Evolutionary conservation across 2,888 invertebrate genomes (phyloP), one percentile per base, ranked within the genome.

Genomic region (Shargacucullia verbasci): DNA sequence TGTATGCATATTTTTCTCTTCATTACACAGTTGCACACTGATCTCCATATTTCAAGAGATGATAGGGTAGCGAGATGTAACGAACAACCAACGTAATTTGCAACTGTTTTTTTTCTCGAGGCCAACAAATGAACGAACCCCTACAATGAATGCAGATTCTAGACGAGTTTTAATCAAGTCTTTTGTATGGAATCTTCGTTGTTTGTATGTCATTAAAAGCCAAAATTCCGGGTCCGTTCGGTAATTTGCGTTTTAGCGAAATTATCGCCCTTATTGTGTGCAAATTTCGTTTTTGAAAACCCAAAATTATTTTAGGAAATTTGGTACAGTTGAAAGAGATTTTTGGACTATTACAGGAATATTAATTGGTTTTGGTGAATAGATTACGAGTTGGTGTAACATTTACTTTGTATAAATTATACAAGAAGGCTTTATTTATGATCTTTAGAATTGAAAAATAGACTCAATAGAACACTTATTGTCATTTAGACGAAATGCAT

Each of bases 111-210:
- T 67, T 52, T 47, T 69, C 15, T 52, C 39, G 31, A 45, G 54
- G 46, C 41, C 45, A 46, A 49, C 60, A 35, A 46, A 62, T 66
- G 35, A 55, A 55, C 55, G 43, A 34, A 55, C 11, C 33, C 37
- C 44, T 54, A 43, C 62, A 29, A 37, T 39, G 47, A 58, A 58
- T 64, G 47, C 50, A 57, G 46, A 57, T 50, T 47, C 37, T 43
- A 20, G 44, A 41, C 25, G 20, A 49, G 55, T 53, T 56, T 70
- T 71, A 71, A 66, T 71, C 44, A 70, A 58, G 49, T 38, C 50
- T 61, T 58, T 71, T 66, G 50, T 58, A 9, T 52, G 2, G 49
- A 49, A 50, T 54, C 13, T 20, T 14, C 15, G 11, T n/a, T 38
- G 50, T 54, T 59, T 52, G 25, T 38, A 20, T 39, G n/a, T 35